Base-by-base conservation (phyloP, 2,113 vertebrate species). In the Lepidiolamprologus cunningtoni region DNA sequence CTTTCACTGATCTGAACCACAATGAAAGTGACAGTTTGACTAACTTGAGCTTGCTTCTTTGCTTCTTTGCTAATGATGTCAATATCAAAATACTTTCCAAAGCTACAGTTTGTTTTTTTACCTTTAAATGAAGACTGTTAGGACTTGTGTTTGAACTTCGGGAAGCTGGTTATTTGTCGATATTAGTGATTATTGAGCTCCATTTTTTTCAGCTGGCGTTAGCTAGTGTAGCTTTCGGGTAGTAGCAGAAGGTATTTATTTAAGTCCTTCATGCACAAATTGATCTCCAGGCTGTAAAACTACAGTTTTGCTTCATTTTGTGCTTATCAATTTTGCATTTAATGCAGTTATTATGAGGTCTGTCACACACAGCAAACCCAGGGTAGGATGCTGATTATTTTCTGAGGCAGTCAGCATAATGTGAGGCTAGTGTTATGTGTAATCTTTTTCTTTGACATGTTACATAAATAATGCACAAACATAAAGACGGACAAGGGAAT, bases 121-220 rank as follows among this genome's bases (percentile, higher is more conserved):
- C 40, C 37, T 45, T 26, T 45, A 73, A 45, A 17, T 42, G 21
- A 73, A 42, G 40, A 26, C 40, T 1, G 14, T 45, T 73, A 10
- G 68, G 19, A 8, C 63, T 40, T 68, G 61, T 37, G 61, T 37
- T 66, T 66, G 61, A 66, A 66, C 33, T 45, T 26, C 8, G 1
- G 40, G 21, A 0, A 73, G 68, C 4, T 6, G 68, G 37, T 26
- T 73, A 73, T 45, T 26, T 26, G 0, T 73, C 3, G 14, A 73
- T 45, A 10, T 26, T 45, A 45, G 40, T 45, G 40, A 26, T 45
- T 45, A 73, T 16, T 73, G 21, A 10, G 40, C 40, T 73, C 14
- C 13, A 10, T 73, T 73, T 17, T 73, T 28, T 73, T 17, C 37
- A 17, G 0, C 14, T 73, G 4, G 40, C 0, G 0, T 73, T 17